These are phyloP conservation scores for Hepsetus odoe DNA, from an alignment of 2,113 vertebrate species.

Conservation along the genomic window DNA sequence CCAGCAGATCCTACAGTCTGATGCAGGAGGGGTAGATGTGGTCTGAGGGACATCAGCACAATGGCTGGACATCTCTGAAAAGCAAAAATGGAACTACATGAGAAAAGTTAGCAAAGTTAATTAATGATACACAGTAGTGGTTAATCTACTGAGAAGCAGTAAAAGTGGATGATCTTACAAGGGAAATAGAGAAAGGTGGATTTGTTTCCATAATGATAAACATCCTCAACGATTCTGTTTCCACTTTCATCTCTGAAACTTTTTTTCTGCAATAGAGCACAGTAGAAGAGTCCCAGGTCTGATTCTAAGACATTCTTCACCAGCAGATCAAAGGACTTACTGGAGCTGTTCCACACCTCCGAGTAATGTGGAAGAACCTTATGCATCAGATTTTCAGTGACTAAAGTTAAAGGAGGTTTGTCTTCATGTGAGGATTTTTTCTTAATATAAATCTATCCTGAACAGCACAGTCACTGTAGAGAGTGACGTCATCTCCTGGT, in stretches of 20 bases:
- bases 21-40: no score
- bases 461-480: background rate
- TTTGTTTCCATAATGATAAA: background rate
- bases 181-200: background rate
- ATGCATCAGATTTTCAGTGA: background rate
- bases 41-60: background rate
- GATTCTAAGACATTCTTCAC: constrained; percentile 25
- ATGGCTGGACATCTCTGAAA: background rate
- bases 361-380: background rate
- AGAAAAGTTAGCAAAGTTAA: no score
- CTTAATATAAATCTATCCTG: background rate
- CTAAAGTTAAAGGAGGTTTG: background rate
- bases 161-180: background rate
- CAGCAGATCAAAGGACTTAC: background rate
- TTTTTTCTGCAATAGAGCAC: background rate
- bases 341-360: background rate
- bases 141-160: no score
- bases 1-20: background rate
- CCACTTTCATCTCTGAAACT: background rate
- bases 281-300: background rate
- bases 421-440: background rate
- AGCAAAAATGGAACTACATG: no score
- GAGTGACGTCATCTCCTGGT: background rate
- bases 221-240: rapidly evolving
- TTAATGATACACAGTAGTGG: no score